Evolutionary conservation across 2,888 invertebrate genomes (phyloP), one percentile per base, ranked within the genome.

Genomic region (Morpho deidamia): DNA sequence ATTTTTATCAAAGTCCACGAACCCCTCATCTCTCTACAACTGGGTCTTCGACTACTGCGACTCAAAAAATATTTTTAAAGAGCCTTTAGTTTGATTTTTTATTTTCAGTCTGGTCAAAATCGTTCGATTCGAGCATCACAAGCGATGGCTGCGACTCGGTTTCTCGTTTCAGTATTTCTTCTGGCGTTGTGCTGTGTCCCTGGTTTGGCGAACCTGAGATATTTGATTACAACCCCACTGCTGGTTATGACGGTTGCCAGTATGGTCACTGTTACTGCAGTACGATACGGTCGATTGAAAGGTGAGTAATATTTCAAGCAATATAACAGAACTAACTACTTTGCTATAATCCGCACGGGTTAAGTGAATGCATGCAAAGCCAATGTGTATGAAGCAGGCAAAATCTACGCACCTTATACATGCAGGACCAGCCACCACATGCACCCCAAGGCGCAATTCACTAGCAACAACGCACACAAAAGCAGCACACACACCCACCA

Each of bases 91-190:
- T 5, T 23, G 5, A 23, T 37, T 42, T 40, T 23, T 38, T 4
- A n/a, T 42, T 50, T 44, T 7, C 76, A 87, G 87, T 71, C 69
- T n/a, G 80, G 78, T 0, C 59, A 82, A 0, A 81, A 71, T 64
- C 77, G 86, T 0, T 76, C 78, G 0, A 66, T 83, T 48, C 78
- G 86, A 11, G 55, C 75, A 0, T 55, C 75, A 0, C 83, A 85
- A 58, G 79, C 84, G 0, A 65, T 70, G 68, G 63, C 82, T 0
- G 80, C 81, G 0, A 77, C 80, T 0, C 71, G 88, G 0, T 56
- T 74, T 0, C n/a, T 75, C 0, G 35, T 81, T 4, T 52, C 71
- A 0, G 4, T 56, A 0, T 0, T 56, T 0, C 56, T 80, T 2
- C 40, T 76, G 0, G 34, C 62, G 0, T 53, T 78, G 51, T 48